Conservation (phyloP, 2,888 invertebrate genomes). For the Beris chalybata region DNA sequence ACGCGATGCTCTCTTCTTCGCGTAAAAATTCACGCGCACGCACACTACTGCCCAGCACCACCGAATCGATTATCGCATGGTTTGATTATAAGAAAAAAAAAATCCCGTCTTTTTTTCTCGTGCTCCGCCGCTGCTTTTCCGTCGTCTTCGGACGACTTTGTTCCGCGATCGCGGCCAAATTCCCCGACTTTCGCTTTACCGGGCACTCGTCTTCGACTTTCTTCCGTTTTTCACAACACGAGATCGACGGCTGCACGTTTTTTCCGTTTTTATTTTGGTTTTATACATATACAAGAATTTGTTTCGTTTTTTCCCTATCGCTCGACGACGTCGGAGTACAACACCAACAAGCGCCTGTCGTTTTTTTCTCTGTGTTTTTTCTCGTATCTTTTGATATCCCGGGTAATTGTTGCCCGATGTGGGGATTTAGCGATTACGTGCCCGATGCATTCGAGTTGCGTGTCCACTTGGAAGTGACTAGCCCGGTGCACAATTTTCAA, state of each 20-base stretch:
- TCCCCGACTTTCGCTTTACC: background rate
- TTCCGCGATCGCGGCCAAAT: background rate
- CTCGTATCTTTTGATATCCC: background rate
- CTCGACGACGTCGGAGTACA: constrained; percentile 25
- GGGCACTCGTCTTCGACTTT: background rate
- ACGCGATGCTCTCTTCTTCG: constrained; percentile 39
- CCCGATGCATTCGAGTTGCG: no score
- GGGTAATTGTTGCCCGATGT: no score
- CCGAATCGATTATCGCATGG: constrained; percentile 44
- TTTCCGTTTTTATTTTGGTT: constrained; percentile 41
- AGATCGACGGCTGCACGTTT: constrained; percentile 34
- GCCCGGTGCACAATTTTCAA: no score
- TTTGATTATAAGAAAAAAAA: constrained; percentile 39
- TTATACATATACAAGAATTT: constrained; percentile 40
- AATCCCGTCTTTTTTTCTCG: constrained; percentile 23
- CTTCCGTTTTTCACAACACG: background rate
- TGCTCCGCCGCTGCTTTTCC: constrained; percentile 8
- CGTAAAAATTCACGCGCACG: constrained; percentile 17
- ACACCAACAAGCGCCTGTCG: constrained; percentile 29
- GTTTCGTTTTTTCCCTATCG: constrained; percentile 33
- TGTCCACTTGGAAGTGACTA: no score
- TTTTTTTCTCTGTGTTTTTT: constrained; percentile 4
- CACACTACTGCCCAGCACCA: constrained; percentile 30
- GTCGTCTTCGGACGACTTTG: background rate
- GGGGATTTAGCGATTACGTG: background rate